Evolutionary conservation across 2,113 vertebrate species (phyloP).

Genomic region (Eretmochelys imbricata): DNA sequence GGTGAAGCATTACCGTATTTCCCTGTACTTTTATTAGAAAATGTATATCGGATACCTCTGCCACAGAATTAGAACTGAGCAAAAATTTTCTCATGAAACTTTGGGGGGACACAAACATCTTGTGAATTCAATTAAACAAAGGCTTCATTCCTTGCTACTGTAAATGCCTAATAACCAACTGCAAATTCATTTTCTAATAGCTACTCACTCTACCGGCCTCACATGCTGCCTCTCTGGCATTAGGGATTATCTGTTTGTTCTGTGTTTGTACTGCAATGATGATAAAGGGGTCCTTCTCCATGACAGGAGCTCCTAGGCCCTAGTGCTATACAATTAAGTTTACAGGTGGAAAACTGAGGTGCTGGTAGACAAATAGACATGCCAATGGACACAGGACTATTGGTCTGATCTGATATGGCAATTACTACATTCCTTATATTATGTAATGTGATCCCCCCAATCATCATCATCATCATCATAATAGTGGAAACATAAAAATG

Average conservation of each 20-base stretch:
- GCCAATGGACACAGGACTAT: background rate
- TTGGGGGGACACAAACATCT: background rate
- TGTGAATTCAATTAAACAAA: background rate
- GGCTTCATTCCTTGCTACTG: too few relatives aligned
- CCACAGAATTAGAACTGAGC: background rate
- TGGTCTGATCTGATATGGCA: background rate
- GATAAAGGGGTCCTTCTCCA: background rate
- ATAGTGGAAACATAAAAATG: background rate
- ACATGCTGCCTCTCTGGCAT: background rate
- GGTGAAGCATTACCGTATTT: accelerated
- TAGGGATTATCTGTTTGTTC: background rate
- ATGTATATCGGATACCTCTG: accelerated
- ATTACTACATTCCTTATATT: background rate
- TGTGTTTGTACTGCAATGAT: background rate
- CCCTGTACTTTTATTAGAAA: accelerated
- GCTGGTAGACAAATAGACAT: background rate
- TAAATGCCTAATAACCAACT: background rate
- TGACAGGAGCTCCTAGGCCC: background rate
- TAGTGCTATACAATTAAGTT: background rate
- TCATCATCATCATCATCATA: background rate
- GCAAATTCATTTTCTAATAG: background rate
- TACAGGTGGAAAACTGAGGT: background rate
- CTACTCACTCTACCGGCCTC: background rate
- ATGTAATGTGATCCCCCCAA: background rate
- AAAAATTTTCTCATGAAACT: background rate